Evolutionary conservation across 2,888 invertebrate species (phyloP).

Genomic region (Augiades crinisus): DNA sequence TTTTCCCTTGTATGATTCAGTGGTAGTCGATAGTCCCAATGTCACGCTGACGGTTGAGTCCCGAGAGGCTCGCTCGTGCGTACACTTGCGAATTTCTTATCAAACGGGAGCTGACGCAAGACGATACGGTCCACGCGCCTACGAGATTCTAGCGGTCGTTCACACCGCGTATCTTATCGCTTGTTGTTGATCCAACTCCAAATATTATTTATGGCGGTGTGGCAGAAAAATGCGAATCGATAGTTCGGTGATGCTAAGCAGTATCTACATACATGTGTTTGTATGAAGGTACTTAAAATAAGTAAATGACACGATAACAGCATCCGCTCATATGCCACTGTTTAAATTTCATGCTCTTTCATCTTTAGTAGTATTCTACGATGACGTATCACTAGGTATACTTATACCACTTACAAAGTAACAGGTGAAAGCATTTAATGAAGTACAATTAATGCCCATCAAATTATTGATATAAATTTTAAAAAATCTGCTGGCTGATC

Average conservation of each 20-base stretch:
- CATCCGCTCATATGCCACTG: too few species aligned
- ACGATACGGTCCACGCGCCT: constrained; percentile 1
- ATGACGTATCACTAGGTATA: too few species aligned
- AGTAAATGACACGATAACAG: too few species aligned
- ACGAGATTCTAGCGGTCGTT: constrained; percentile 32
- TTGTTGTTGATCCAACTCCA: constrained; percentile 27
- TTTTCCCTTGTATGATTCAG: neutral
- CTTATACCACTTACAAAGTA: too few species aligned
- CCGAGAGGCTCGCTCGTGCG: constrained; percentile 1
- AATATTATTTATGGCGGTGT: constrained; percentile 15
- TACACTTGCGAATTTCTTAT: constrained; percentile 8
- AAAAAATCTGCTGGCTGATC: too few species aligned
- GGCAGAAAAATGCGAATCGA: neutral
- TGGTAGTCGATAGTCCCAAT: constrained; percentile 6
- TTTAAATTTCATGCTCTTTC: too few species aligned
- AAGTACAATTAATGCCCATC: too few species aligned
- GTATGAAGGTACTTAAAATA: too few species aligned
- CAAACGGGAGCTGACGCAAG: constrained; percentile 13
- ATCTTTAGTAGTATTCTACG: too few species aligned
- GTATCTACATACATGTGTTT: neutral
- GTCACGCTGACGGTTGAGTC: neutral
- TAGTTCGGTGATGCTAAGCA: too few species aligned
- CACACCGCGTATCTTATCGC: constrained; percentile 32
- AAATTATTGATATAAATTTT: too few species aligned
- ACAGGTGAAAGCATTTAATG: too few species aligned